These are phyloP conservation scores for Halictus quadricinctus DNA, from an alignment of 2,888 invertebrate genomes.

Conservation along the genomic window DNA sequence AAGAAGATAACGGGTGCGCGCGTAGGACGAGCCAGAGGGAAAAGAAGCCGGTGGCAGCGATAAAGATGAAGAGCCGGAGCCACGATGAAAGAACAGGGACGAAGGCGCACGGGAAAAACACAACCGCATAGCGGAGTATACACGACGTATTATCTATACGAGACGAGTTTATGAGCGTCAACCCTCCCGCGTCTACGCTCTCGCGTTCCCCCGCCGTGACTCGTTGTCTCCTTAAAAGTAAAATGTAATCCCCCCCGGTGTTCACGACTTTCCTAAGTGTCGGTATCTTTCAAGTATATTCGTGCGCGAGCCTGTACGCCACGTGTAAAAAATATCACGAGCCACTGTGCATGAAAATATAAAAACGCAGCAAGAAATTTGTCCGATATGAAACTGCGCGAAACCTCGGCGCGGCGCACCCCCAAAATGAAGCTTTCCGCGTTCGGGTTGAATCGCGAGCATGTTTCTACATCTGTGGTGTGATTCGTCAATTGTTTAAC, in stretches of 20 bases:
- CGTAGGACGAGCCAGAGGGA: conserved; percentile 8
- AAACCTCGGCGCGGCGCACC: not conserved
- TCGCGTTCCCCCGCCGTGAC: conserved; percentile 16
- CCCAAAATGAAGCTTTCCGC: not conserved
- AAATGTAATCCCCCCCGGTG: conserved; percentile 38
- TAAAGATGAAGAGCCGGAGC: conserved; percentile 10
- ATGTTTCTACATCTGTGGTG: not conserved
- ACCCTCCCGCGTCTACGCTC: conserved; percentile 28
- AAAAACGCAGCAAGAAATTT: not conserved
- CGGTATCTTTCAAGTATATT: not conserved
- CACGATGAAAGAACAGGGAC: conserved; percentile 24
- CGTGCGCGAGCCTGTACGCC: not conserved
- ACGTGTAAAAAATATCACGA: not conserved
- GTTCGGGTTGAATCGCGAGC: not conserved
- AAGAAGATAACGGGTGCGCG: conserved; percentile 1
- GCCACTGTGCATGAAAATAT: not conserved
- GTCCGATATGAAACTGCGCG: not conserved
- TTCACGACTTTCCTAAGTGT: conserved; percentile 24
- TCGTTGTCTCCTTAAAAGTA: conserved; percentile 49
- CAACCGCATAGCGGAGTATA: not conserved
- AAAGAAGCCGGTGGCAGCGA: not conserved
- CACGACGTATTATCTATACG: conserved; percentile 40
- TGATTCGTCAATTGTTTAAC: not conserved
- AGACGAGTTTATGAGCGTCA: conserved; percentile 45
- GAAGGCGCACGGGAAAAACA: not conserved